Percentiles rank a stretch among this genome's conserved stretches.
These are phyloP conservation scores for Clarias gariepinus DNA, from an alignment of 2,113 vertebrate genomes.

Conservation along the genomic window DNA sequence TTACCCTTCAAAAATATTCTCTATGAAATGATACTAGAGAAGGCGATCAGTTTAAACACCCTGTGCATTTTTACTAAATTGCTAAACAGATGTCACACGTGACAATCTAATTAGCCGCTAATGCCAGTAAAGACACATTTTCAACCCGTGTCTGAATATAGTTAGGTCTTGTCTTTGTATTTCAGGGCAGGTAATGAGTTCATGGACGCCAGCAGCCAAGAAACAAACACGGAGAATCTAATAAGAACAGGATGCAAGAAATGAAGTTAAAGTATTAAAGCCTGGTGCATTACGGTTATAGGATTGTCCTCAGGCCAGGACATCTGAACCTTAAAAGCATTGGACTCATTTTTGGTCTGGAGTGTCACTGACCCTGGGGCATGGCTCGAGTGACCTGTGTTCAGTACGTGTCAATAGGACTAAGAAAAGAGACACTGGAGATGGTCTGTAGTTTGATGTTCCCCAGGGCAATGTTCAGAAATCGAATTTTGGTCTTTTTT, in stretches of 20 bases:
- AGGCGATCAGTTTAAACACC: background rate
- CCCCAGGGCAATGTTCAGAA: conserved; percentile 15
- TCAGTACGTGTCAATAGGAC: conserved; percentile 27
- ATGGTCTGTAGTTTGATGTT: background rate
- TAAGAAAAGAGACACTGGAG: conserved; percentile 1
- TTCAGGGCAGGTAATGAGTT: conserved; percentile 12
- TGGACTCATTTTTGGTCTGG: conserved; percentile 19
- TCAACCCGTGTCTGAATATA: background rate
- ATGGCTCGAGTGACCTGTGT: conserved; percentile 26
- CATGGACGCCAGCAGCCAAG: background rate
- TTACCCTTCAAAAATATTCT: background rate
- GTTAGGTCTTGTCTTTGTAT: conserved; percentile 21
- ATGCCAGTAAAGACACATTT: conserved; percentile 10
- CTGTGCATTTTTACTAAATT: background rate
- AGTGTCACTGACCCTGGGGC: conserved; percentile 24
- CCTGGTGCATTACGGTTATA: background rate
- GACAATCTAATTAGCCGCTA: conserved; percentile 24
- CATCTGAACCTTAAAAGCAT: conserved; percentile 37
- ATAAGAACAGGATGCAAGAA: conserved; percentile 44
- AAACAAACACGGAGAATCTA: conserved; percentile 15
- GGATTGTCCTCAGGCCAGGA: conserved; percentile 20
- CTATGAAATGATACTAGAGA: background rate
- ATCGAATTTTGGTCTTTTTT: conserved; percentile 31
- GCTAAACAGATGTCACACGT: conserved; percentile 30
- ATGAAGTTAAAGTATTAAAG: conserved; percentile 4